Conservation (phyloP, 2,888 invertebrate species). For the Hipparchia sbordonii region DNA sequence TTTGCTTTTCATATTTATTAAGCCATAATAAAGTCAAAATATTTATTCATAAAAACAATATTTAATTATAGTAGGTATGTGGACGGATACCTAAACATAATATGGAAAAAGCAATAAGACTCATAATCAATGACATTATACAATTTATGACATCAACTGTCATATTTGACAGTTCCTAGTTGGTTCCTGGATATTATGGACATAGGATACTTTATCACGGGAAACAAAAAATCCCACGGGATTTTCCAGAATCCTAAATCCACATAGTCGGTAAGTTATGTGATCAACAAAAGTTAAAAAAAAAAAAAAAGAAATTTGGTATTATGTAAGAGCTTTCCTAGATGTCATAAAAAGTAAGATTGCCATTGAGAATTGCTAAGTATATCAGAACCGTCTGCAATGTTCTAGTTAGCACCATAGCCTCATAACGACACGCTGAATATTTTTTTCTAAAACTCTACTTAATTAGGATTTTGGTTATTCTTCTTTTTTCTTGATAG, state of each 20-base stretch:
- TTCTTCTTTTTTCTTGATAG: slow-evolving; percentile 63
- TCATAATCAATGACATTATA: neutral
- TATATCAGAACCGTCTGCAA: neutral
- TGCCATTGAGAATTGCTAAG: neutral
- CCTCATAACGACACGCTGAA: slow-evolving; percentile 25
- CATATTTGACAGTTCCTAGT: neutral
- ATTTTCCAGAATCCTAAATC: too few species aligned
- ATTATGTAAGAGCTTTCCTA: neutral
- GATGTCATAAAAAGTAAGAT: neutral
- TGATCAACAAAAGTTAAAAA: too few species aligned
- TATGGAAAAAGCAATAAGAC: neutral
- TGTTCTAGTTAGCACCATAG: slow-evolving; percentile 31
- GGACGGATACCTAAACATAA: neutral
- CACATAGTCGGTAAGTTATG: too few species aligned
- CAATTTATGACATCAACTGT: neutral
- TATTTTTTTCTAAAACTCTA: slow-evolving; percentile 8
- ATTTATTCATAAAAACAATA: neutral
- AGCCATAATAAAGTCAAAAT: neutral
- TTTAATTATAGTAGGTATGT: neutral
- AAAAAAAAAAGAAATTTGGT: too few species aligned
- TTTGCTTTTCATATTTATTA: neutral
- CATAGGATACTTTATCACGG: too few species aligned
- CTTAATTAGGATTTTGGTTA: slow-evolving; percentile 36
- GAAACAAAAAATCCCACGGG: too few species aligned
- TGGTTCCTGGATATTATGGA: too few species aligned